Conservation (phyloP, 2,888 invertebrate genomes). For the Melanchra persicariae region DNA sequence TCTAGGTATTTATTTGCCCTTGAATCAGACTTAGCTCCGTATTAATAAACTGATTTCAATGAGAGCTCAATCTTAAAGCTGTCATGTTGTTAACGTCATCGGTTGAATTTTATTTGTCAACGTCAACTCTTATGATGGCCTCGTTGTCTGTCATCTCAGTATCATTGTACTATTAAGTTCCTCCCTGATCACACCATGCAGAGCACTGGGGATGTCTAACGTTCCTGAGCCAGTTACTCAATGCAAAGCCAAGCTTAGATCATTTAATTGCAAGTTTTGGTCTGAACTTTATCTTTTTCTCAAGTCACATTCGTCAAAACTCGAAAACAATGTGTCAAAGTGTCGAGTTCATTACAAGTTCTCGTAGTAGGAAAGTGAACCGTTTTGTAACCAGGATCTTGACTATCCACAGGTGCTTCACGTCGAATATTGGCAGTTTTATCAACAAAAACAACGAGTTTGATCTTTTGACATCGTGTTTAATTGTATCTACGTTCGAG, state of each 20-base stretch:
- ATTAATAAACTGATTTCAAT: constrained; percentile 28
- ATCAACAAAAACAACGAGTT: constrained; percentile 22
- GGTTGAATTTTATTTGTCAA: not conserved
- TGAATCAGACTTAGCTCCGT: constrained; percentile 31
- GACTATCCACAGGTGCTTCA: constrained; percentile 16
- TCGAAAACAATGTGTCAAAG: too few relatives aligned
- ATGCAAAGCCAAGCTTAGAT: not conserved
- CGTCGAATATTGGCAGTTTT: not conserved
- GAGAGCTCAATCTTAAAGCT: constrained; percentile 18
- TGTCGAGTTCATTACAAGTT: not conserved
- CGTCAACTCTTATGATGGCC: not conserved
- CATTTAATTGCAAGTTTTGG: constrained; percentile 7
- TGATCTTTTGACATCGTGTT: constrained; percentile 16
- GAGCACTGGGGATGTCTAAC: too few relatives aligned
- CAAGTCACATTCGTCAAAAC: constrained; percentile 32
- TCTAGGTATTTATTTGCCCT: constrained; percentile 34
- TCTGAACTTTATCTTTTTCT: not conserved
- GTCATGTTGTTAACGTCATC: constrained; percentile 6
- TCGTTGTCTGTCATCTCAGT: not conserved
- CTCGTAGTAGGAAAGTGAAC: not conserved
- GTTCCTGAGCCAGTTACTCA: not conserved
- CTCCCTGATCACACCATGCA: not conserved
- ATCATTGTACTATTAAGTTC: not conserved
- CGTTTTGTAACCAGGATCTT: constrained; percentile 6
- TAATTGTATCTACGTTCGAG: constrained; percentile 5